Conservation (phyloP, 2,888 invertebrate genomes). For the Malacosoma neustria region DNA sequence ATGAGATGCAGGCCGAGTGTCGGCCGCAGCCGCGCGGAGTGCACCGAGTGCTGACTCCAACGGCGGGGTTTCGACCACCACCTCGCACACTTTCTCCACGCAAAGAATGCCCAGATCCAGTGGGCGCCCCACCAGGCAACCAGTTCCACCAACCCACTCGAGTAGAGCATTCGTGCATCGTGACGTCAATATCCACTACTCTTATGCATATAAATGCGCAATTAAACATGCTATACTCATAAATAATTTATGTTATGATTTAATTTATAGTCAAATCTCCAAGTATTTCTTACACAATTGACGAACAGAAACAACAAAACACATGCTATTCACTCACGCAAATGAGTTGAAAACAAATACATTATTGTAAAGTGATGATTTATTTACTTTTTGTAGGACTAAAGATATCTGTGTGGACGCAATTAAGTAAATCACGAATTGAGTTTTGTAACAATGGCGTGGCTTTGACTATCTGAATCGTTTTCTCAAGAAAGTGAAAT, state of each 20-base stretch:
- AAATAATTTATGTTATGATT: background rate
- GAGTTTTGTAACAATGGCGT: no score
- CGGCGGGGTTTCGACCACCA: slow-evolving; percentile 55
- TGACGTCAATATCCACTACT: slow-evolving; percentile 1
- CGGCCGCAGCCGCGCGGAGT: slow-evolving; percentile 64
- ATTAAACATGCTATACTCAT: background rate
- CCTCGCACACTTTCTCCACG: slow-evolving; percentile 61
- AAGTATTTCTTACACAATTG: background rate
- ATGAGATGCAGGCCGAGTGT: slow-evolving; percentile 56
- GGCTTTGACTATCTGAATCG: no score
- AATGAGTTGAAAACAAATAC: no score
- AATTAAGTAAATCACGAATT: no score
- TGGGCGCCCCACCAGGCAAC: slow-evolving; percentile 19
- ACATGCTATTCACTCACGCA: no score
- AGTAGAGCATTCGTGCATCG: background rate
- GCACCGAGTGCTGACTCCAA: slow-evolving; percentile 39
- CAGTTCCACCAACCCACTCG: slow-evolving; percentile 1
- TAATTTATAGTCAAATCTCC: background rate
- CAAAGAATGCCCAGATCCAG: slow-evolving; percentile 34
- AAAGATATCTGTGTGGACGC: no score
- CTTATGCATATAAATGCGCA: background rate
- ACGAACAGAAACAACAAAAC: no score
- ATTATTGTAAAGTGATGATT: no score
- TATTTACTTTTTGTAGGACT: no score
- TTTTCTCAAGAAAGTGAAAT: no score